phyloP scores from a whole-genome alignment of 1,140 invertebrate genomes.

The Saccostrea cuccullata region DNA sequence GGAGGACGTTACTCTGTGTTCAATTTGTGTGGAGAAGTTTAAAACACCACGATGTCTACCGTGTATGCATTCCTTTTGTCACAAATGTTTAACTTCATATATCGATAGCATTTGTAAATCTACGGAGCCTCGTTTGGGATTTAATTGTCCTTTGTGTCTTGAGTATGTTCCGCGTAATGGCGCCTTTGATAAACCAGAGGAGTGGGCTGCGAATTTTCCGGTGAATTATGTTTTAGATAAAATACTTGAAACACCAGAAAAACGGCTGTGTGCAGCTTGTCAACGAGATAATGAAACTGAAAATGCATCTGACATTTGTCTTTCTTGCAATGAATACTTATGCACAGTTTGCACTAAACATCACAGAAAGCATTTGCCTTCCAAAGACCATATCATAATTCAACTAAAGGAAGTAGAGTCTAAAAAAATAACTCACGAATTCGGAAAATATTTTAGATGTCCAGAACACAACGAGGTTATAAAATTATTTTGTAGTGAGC shows the following conservation, averaged over 20 bases:
- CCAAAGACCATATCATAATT: background rate
- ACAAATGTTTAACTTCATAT: too few relatives aligned
- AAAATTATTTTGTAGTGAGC: background rate
- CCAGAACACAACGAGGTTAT: background rate
- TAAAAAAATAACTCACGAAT: background rate
- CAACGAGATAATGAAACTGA: too few relatives aligned
- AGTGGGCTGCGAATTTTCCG: background rate
- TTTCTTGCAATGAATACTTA: too few relatives aligned
- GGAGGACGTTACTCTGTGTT: background rate
- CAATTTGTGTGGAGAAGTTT: background rate
- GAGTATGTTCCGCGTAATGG: background rate
- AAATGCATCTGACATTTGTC: too few relatives aligned
- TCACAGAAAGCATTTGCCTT: background rate
- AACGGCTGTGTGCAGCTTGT: background rate
- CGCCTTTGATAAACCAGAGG: background rate
- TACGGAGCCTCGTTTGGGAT: conserved; percentile 25
- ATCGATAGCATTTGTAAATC: background rate
- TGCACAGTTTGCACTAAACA: too few relatives aligned
- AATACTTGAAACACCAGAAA: background rate
- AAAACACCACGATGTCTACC: too few relatives aligned
- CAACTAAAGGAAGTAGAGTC: background rate
- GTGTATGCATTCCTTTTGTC: too few relatives aligned
- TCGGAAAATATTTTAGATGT: background rate
- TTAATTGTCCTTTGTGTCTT: background rate
- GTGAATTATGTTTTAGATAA: background rate